Percentiles rank a stretch among this genome's conserved stretches.
These are phyloP conservation scores for Parazoanthus darwini DNA, from an alignment of 92 coral and sea anemone species.

Conservation along the genomic window DNA sequence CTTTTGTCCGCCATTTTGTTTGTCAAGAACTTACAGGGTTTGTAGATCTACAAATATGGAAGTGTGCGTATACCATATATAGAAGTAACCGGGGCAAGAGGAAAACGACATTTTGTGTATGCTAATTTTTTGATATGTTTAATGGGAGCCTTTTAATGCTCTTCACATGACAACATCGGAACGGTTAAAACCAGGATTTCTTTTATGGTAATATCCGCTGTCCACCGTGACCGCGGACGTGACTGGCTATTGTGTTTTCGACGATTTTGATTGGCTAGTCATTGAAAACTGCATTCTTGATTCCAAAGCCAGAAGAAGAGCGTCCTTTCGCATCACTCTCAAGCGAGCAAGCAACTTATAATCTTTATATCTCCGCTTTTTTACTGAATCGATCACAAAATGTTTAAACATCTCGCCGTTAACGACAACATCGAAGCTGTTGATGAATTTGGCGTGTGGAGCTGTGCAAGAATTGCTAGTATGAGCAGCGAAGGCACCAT, in stretches of 20 bases:
- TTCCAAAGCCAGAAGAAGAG: too few species aligned
- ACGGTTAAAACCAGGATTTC: too few species aligned
- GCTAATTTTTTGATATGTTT: too few species aligned
- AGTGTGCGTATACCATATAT: too few species aligned
- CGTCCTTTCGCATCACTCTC: too few species aligned
- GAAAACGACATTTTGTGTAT: too few species aligned
- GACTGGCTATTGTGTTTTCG: slow-evolving; percentile 30
- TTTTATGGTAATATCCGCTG: background rate
- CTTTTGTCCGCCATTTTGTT: slow-evolving; percentile 40
- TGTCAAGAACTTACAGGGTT: slow-evolving; percentile 4
- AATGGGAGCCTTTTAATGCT: too few species aligned
- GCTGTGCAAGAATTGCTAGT: slow-evolving; percentile 31
- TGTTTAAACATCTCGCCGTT: slow-evolving; percentile 30
- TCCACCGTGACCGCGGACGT: slow-evolving; percentile 36
- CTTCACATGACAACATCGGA: too few species aligned
- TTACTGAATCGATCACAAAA: slow-evolving; percentile 32
- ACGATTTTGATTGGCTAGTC: background rate
- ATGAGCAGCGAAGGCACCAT: slow-evolving; percentile 34
- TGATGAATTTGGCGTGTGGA: slow-evolving; percentile 36
- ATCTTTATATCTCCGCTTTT: slow-evolving; percentile 20
- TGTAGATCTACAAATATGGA: too few species aligned
- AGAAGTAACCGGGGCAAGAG: too few species aligned
- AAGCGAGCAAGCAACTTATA: slow-evolving; percentile 17
- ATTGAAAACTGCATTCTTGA: too few species aligned
- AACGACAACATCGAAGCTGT: slow-evolving; percentile 35